Evolutionary conservation across 1,140 invertebrate genomes (phyloP), one percentile per base, ranked within the genome.

Genomic region (Drosophila jambulina): DNA sequence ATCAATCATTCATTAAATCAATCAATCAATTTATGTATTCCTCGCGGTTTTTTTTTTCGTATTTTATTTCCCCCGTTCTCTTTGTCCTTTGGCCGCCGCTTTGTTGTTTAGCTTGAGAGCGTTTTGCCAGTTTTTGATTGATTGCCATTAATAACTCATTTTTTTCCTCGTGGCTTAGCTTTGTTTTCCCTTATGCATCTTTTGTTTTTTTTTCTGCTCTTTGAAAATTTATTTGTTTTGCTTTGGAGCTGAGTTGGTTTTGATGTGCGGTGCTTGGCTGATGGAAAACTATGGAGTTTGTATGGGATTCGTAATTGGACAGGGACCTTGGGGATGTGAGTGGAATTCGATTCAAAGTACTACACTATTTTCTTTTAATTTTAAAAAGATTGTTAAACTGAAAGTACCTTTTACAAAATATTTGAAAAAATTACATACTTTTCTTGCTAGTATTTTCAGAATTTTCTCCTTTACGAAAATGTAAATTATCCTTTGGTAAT

Each of bases 1-100:
- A 90, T 90, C 85, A 90, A 90, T 90, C 85, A 90, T 90, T 90
- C 85, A 90, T 90, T 90, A 90, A 90, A 90, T 90, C 85, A 90
- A 90, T 90, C 85, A 90, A 90, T 90, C 85, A 90, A 85, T 90
- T 88, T 80, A 88, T 88, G 77, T 83, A 87, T 88, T 83, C 83
- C 68, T 74, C 65, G 80, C 80, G 72, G 43, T 84, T 81, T 49
- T 67, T 54, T 29, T 56, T 49, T 34, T 32, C n/a, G 32, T 78
- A 45, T 60, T 64, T 70, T 19, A n/a, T 45, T 75, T 38, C 32
- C 58, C 25, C 43, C 57, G 10, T 29, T 46, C 74, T 19, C 45
- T 48, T 75, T 70, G 64, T 62, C 72, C 63, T 53, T 38, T 54
- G 32, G 51, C 51, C 40, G 34, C 25, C 36, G 54, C 51, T 51